Evolutionary conservation across 2,797 vertebrate genomes (phyloP), one percentile per base, ranked within the genome.

Genomic region (Sus cebifrons): DNA sequence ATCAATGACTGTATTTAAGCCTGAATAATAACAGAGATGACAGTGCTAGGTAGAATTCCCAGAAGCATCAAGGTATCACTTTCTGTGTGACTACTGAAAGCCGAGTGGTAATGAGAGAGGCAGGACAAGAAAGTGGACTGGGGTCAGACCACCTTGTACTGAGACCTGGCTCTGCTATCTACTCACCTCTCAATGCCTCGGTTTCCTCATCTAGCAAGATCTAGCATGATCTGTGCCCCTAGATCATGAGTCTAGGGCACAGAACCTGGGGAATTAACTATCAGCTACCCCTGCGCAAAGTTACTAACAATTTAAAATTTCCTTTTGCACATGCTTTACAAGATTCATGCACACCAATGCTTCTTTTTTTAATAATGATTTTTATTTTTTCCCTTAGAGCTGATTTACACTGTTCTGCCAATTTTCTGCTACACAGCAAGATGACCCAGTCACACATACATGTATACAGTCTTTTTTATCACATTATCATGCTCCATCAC

Each of bases 191-290:
- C 49, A 56, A 14, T 15, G 4, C 78, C 49, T 94, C 49, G 16
- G 36, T 86, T 70, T 94, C 29, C 79, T 91, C 79, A 64, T 58
- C 65, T 91, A 77, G 65, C 77, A 95, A 95, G 36, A 36, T 36
- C 36, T 36, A 36, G 36, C 36, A 36, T 36, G 36, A 36, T 36
- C 36, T 36, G 36, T 36, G 36, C 36, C 36, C 36, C 25, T 58
- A 54, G 9, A 93, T 49, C 20, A 52, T 49, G 20, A 85, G 25
- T 44, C 49, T 70, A 36, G 20, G 40, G 21, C 56, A 67, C 58
- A 86, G 67, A 90, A 83, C 68, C 25, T 54, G 32, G 10, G 25
- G 60, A 78, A 62, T 60, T 60, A 10, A 90, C 32, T 52, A 6
- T 71, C 56, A 23, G 73, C 32, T 90, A 20, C 40, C 73, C 40